Evolutionary conservation across 2,113 vertebrate species (phyloP).

Genomic region (Polyodon spathula): DNA sequence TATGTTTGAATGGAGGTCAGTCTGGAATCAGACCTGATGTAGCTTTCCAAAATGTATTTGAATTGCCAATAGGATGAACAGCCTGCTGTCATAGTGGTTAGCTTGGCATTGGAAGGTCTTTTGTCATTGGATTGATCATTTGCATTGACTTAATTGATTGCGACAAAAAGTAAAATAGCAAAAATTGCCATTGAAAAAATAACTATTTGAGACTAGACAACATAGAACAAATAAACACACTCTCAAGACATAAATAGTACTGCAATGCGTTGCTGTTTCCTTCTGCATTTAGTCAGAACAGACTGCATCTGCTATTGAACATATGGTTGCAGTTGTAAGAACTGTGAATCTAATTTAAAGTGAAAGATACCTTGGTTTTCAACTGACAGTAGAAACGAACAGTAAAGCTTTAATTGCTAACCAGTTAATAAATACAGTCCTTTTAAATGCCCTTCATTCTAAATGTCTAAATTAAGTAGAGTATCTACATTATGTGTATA

Average conservation of each 20-base stretch:
- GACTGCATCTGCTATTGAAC: not conserved
- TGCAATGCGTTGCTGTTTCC: no score
- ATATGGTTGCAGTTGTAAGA: not conserved
- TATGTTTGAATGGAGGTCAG: slow-evolving; percentile 10
- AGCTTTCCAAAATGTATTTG: slow-evolving; percentile 1
- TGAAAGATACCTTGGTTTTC: not conserved
- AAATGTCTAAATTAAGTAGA: slow-evolving; percentile 22
- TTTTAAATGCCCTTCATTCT: slow-evolving; percentile 28
- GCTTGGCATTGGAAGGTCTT: not conserved
- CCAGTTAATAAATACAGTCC: slow-evolving; percentile 27
- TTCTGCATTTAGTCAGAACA: no score
- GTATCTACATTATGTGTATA: slow-evolving; percentile 5
- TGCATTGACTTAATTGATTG: no score
- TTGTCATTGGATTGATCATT: no score
- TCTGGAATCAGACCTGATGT: not conserved
- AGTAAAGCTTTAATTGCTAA: slow-evolving; percentile 33
- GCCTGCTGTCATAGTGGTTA: not conserved
- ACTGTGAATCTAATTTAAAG: no score
- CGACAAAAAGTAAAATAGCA: no score
- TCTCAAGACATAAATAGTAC: no score
- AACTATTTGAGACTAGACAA: no score
- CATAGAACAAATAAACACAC: no score
- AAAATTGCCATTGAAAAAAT: no score
- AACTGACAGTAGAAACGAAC: slow-evolving; percentile 8
- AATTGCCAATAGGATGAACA: slow-evolving; percentile 8